Evolutionary conservation across 2,113 vertebrate species (phyloP).

Genomic region (Peromyscus californicus): DNA sequence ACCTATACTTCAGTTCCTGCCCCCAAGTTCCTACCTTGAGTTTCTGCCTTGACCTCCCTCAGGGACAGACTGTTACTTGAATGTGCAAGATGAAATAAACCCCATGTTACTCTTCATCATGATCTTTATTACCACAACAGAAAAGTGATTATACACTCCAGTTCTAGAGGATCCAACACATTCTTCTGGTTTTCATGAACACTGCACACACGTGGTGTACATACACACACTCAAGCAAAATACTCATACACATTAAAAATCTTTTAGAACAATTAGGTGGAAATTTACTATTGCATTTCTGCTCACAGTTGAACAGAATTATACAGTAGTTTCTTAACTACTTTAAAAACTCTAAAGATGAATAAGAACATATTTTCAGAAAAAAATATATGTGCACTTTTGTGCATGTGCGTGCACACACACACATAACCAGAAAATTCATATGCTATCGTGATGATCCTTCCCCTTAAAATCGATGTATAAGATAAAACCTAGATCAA

Average conservation of each 20-base stretch:
- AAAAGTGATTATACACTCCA: neutral
- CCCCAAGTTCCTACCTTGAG: neutral
- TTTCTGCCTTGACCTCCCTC: neutral
- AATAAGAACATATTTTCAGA: neutral
- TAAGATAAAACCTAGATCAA: slow-evolving; percentile 1
- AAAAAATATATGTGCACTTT: neutral
- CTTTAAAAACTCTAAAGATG: slow-evolving; percentile 29
- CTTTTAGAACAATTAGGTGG: neutral
- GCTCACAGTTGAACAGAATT: neutral
- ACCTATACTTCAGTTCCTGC: neutral
- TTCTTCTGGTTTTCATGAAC: neutral
- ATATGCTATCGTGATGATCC: neutral
- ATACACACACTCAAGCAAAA: neutral
- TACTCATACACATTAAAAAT: neutral
- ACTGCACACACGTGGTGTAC: neutral
- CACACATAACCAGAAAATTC: neutral
- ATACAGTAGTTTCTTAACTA: slow-evolving; percentile 32
- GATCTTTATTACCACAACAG: neutral
- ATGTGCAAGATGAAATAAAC: neutral
- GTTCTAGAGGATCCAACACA: neutral
- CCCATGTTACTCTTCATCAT: neutral
- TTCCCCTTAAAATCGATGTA: slow-evolving; percentile 23
- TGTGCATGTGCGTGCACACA: neutral
- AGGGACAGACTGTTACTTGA: neutral
- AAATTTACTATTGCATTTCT: neutral